Evolutionary conservation across 2,888 invertebrate species (phyloP), one percentile per base, ranked within the genome.

Genomic region (Arenicola marina): DNA sequence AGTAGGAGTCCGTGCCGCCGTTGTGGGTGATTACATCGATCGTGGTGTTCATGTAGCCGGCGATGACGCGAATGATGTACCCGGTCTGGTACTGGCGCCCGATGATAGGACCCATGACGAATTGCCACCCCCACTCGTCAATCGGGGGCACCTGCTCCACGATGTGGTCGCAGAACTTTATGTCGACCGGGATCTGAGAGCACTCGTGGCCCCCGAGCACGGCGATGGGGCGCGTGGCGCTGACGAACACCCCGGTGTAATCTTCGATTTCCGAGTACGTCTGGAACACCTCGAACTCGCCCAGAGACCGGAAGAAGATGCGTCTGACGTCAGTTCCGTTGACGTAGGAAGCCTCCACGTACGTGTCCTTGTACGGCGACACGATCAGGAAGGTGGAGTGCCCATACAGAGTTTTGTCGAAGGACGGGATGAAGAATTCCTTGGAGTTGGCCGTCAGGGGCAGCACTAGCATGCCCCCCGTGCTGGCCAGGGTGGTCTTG

Each of bases 151-250:
- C 48, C 48, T 48, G 48, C 26, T 48, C 48, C 18, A 24, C 26
- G 26, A 48, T 11, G 26, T 48, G 48, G 48, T 48, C 48, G 26
- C 48, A 48, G 48, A 21, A 48, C 15, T n/a, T 24, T 7, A n/a
- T 24, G 7, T 48, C 24, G 7, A n/a, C 48, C 18, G 48, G 48
- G 7, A 48, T 24, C 26, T 48, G 48, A 24, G 48, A 11, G 26
- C 48, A 48, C 26, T 48, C 48, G 48, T 48, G 48, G 7, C 48
- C 48, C 7, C 48, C 48, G 48, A 48, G 24, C 26, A 48, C 48
- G 24, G 48, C 48, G 18, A 48, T 24, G n/a, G 48, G 48, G 7
- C 48, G 7, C 15, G 48, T n/a, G n/a, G 48, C 15, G 48, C 48
- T 11, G 48, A 48, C 48, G n/a, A n/a, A 24, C n/a, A 48, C 26